Evolutionary conservation across 2,113 vertebrate species (phyloP).

Genomic region (Hydropotes inermis): DNA sequence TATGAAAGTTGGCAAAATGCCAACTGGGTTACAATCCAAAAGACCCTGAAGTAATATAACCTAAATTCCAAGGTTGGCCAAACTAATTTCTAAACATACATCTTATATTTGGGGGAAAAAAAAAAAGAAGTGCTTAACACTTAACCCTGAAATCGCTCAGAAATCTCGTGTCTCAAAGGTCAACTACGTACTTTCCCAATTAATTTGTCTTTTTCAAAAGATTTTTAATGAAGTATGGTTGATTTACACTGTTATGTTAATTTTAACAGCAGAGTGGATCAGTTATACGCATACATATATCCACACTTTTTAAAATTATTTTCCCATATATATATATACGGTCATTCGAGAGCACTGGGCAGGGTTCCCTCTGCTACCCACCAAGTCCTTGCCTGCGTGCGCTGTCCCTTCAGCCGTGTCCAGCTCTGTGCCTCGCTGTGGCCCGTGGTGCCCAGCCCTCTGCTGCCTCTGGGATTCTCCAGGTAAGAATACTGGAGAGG

Average conservation of each 20-base stretch:
- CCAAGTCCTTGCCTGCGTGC: rapidly evolving
- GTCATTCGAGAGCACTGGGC: neutral
- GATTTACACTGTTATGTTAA: neutral
- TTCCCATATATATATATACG: neutral
- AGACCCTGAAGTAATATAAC: neutral
- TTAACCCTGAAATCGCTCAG: neutral
- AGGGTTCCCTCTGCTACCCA: neutral
- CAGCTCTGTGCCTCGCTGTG: neutral
- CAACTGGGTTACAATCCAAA: neutral
- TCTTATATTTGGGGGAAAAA: neutral
- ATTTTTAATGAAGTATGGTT: neutral
- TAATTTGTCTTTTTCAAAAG: neutral
- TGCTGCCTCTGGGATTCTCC: neutral
- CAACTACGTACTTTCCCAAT: neutral
- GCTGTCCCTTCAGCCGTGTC: neutral
- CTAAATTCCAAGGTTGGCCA: neutral
- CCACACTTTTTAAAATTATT: neutral
- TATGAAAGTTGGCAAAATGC: neutral
- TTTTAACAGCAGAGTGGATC: neutral
- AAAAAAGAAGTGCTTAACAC: neutral
- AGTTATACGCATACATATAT: neutral
- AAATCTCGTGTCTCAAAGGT: neutral
- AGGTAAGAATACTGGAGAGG: neutral
- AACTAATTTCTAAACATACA: conserved; percentile 21
- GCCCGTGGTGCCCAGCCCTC: neutral